Evolutionary conservation across 2,888 invertebrate species (phyloP), one percentile per base, ranked within the genome.

Genomic region (Trichacis sp.): DNA sequence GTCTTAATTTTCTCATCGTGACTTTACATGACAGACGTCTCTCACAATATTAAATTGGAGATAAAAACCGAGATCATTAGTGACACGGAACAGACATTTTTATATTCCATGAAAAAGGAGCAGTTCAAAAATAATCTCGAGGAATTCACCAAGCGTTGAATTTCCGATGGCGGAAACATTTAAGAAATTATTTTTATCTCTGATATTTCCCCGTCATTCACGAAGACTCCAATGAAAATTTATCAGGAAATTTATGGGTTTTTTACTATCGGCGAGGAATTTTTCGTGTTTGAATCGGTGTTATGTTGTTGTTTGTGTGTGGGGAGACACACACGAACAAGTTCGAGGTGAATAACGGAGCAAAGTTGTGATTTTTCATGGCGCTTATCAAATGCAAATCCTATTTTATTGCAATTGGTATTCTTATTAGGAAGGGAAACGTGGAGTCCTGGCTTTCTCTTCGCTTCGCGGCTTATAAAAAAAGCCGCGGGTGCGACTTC

Each of bases 381-480:
- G 75, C 74, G 73, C 77, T 82, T 81, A 82, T 81, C 79, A 79
- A 76, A 80, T 80, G 81, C 78, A 83, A 83, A 82, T 80, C 79
- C 80, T 80, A 75, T 75, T 83, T 82, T 81, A 83, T 78, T 79
- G 78, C 80, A 73, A 80, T 81, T 82, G 80, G 77, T 73, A 78
- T 79, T 81, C 77, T 77, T 78, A 79, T 79, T 81, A 78, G 72
- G 55, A 63, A 58, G 55, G n/a, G n/a, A n/a, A n/a, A n/a, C n/a
- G n/a, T n/a, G n/a, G n/a, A n/a, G n/a, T n/a, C 59, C 45, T 24
- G 48, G 38, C 54, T 65, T 71, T 63, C 68, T 67, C 64, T 70
- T 49, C 57, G 50, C 75, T 76, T 24, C 75, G 75, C 76, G 79
- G 81, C 80, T 80, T 76, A 74, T 70, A 64, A 74, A 73, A 40